These are phyloP conservation scores for Rutilus rutilus DNA, from an alignment of 2,113 vertebrate genomes.

Conservation along the genomic window DNA sequence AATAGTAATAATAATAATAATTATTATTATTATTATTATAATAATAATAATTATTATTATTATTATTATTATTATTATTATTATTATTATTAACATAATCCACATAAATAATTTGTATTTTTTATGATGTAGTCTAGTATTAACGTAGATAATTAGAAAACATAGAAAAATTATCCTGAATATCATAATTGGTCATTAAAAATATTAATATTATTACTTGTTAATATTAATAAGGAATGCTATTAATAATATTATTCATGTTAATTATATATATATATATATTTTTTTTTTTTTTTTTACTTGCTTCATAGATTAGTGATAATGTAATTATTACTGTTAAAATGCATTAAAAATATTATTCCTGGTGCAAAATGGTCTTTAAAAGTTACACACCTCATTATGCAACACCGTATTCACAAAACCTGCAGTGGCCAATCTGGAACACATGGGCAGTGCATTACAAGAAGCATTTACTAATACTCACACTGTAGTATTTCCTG, in stretches of 20 bases:
- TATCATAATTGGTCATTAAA: background rate
- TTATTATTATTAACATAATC: background rate
- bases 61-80: background rate
- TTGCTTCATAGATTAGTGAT: background rate
- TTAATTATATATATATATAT: too few species aligned
- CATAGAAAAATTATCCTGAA: background rate
- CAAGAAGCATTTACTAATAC: constrained; percentile 65
- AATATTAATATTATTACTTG: too few species aligned
- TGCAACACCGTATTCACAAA: background rate
- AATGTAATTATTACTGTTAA: background rate
- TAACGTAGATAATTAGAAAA: too few species aligned
- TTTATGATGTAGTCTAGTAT: background rate
- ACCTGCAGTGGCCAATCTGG: background rate
- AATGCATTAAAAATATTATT: too few species aligned
- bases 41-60: background rate
- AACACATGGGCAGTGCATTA: background rate
- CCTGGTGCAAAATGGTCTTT: background rate
- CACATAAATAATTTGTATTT: background rate
- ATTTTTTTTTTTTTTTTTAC: background rate
- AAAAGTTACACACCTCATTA: background rate
- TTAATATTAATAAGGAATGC: too few species aligned
- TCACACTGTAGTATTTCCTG: constrained; percentile 90
- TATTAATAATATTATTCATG: too few species aligned
- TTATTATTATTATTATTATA: background rate
- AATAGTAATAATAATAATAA: background rate